Evolutionary conservation across 2,113 vertebrate genomes (phyloP), one percentile per base, ranked within the genome.

Genomic region (Psilopogon haemacephalus): DNA sequence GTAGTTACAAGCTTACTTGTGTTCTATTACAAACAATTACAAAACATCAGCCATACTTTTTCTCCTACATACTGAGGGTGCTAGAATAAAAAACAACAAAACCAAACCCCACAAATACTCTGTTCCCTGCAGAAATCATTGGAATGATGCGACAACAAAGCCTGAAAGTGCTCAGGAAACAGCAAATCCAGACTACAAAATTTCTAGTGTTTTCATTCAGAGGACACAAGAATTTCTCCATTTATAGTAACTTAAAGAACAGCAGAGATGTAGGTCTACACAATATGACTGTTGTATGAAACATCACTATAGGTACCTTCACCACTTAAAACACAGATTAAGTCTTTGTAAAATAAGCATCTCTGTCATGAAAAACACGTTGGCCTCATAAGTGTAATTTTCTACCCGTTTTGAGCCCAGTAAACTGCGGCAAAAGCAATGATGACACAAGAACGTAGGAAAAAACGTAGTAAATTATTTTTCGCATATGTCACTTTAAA

Each of bases 1-100:
- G 3, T 9, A 46, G 15, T 55, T 42, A 54, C 0, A 0, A 37
- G 9, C 6, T 54, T 7, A 59, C 9, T 37, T 26, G 19, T 5
- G 5, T 38, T 38, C 30, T 59, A 14, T 33, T 88, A n/a, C 4
- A 0, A 76, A 77, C 69, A 54, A n/a, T 27, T 60, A 38, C 44
- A 62, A 48, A 62, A 30, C 9, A 20, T 33, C 15, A 62, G 11
- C 15, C 20, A 19, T 16, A 38, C 17, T 52, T 86, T n/a, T 67
- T 26, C 38, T 28, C 26, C 20, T 23, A 8, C 7, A 32, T 16
- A n/a, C 19, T 11, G 10, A 44, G 69, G 12, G 18, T 55, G 65
- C 6, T 27, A 76, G 12, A 76, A 7, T 58, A 93, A 83, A 5
- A 23, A 8, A 18, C 17, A 28, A 65, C 76, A 67, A 12, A 67